Conservation (phyloP, 2,888 invertebrate species). For the Lasius platythorax region DNA sequence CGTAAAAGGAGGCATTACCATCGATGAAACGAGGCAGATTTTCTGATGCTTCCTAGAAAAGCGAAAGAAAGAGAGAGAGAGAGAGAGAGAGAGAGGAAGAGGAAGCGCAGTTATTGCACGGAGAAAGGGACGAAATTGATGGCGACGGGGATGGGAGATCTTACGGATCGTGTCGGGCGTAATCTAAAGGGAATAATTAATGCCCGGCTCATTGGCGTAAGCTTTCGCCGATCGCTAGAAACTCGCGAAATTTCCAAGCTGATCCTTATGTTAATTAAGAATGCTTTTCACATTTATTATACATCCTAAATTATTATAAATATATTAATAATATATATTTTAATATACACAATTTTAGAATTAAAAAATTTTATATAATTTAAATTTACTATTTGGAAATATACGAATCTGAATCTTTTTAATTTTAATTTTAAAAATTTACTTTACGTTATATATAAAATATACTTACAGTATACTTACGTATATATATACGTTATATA, state of each 20-base stretch:
- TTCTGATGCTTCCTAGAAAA: slow-evolving; percentile 57
- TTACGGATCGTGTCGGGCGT: slow-evolving; percentile 71
- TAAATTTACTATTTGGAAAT: neutral
- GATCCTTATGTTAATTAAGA: slow-evolving; percentile 48
- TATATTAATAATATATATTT: neutral
- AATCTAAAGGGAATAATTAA: slow-evolving; percentile 80
- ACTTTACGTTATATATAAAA: neutral
- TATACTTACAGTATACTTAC: neutral
- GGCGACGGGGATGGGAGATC: slow-evolving; percentile 67
- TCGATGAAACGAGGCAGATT: slow-evolving; percentile 70
- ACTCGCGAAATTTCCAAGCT: slow-evolving; percentile 45
- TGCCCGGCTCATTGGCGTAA: slow-evolving; percentile 68
- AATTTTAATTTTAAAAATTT: neutral
- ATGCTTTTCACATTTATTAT: slow-evolving; percentile 19
- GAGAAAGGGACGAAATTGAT: slow-evolving; percentile 72
- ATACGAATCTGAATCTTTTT: neutral
- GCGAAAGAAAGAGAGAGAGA: slow-evolving; percentile 19
- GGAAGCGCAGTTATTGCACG: slow-evolving; percentile 60
- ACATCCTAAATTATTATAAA: neutral
- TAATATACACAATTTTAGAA: neutral
- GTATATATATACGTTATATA: no score
- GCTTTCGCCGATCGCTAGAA: slow-evolving; percentile 58
- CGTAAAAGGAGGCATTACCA: slow-evolving; percentile 75
- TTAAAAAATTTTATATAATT: slow-evolving; percentile 3
- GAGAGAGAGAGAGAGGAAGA: slow-evolving; percentile 26